Evolutionary conservation across 2,797 vertebrate genomes (phyloP).

Genomic region (Lycodopsis pacificus): DNA sequence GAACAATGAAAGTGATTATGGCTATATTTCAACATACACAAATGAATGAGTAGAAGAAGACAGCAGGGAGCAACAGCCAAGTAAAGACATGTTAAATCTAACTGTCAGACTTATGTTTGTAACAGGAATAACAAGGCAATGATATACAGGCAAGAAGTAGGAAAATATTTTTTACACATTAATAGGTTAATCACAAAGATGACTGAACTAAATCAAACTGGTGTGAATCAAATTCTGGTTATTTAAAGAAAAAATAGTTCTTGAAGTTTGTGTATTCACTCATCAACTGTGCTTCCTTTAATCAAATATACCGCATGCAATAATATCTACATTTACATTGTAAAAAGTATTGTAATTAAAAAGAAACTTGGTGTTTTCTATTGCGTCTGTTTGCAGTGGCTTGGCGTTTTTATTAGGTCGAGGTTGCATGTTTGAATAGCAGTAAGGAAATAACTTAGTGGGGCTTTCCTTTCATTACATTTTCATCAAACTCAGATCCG

Average conservation of each 20-base stretch:
- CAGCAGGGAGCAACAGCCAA: neutral
- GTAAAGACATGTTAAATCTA: conserved; percentile 3
- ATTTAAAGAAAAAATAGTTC: conserved; percentile 19
- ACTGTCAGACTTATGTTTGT: conserved; percentile 19
- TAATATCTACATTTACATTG: neutral
- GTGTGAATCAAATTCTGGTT: conserved; percentile 33
- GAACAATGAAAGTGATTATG: neutral
- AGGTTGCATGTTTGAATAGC: conserved; percentile 2
- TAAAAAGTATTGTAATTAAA: neutral
- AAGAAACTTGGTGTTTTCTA: neutral
- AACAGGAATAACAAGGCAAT: conserved; percentile 4
- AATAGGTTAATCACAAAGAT: conserved; percentile 33
- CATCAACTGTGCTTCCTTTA: neutral
- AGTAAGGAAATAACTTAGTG: neutral
- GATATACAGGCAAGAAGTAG: conserved; percentile 15
- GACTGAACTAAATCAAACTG: conserved; percentile 39
- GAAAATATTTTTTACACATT: conserved; percentile 32
- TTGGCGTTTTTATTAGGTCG: neutral
- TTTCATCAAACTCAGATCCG: neutral
- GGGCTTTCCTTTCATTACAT: conserved; percentile 15
- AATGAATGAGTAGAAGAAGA: neutral
- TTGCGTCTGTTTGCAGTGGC: neutral
- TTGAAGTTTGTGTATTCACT: conserved; percentile 9
- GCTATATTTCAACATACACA: neutral
- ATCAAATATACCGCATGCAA: neutral